Percentiles rank a stretch among this genome's conserved stretches.
phyloP scores from a whole-genome alignment of 1,140 invertebrate species.

The Lordiphosa clarofinis region DNA sequence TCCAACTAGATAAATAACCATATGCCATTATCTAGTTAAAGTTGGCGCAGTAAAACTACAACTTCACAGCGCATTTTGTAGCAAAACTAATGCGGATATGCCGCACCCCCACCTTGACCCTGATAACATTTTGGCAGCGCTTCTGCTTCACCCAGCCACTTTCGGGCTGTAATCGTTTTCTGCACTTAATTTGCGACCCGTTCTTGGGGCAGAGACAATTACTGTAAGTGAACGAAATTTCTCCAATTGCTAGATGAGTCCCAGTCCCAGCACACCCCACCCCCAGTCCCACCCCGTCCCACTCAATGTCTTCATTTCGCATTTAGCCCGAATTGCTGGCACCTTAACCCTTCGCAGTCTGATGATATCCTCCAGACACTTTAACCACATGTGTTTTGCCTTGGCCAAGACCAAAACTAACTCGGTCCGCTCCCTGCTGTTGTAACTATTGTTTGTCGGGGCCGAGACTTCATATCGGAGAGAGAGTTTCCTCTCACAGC shows the following conservation, averaged over 20 bases:
- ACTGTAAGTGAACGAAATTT: slow-evolving; percentile 65
- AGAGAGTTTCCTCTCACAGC: slow-evolving; percentile 22
- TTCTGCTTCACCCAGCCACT: neutral
- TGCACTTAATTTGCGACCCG: slow-evolving; percentile 66
- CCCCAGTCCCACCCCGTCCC: neutral
- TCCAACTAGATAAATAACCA: slow-evolving; percentile 45
- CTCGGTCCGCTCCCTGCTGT: slow-evolving; percentile 22
- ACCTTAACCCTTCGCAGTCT: slow-evolving; percentile 63
- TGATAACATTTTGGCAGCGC: slow-evolving; percentile 29
- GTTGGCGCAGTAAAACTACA: slow-evolving; percentile 39
- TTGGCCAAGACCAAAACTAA: slow-evolving; percentile 22
- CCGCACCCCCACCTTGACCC: slow-evolving; percentile 59
- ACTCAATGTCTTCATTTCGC: slow-evolving; percentile 7
- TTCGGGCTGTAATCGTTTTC: slow-evolving; percentile 53
- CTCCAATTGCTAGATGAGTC: slow-evolving; percentile 22
- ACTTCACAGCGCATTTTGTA: slow-evolving; percentile 58
- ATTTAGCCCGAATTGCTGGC: slow-evolving; percentile 52
- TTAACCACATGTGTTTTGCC: slow-evolving; percentile 62
- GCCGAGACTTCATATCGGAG: slow-evolving; percentile 10
- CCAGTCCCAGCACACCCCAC: neutral
- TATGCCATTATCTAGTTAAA: slow-evolving; percentile 21
- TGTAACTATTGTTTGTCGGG: slow-evolving; percentile 35
- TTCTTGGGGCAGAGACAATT: slow-evolving; percentile 55
- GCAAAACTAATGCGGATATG: slow-evolving; percentile 55
- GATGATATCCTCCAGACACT: slow-evolving; percentile 24